Conservation (phyloP, 2,113 vertebrate species). For the Zosterops hypoxanthus region DNA sequence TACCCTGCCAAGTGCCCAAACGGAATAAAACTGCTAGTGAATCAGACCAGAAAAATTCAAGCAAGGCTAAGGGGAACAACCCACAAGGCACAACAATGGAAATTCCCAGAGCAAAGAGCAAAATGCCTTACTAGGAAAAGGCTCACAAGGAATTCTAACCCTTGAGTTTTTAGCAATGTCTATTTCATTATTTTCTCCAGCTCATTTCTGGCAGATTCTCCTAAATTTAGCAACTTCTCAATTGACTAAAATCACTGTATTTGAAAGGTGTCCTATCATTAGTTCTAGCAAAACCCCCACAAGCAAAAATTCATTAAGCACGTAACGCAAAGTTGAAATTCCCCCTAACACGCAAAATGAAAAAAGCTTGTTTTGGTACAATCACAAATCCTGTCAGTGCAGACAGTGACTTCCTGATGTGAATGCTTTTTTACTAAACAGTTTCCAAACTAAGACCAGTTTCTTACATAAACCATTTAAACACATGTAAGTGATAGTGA, state of each 20-base stretch:
- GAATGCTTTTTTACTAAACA: background rate
- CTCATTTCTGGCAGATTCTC: background rate
- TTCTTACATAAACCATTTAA: background rate
- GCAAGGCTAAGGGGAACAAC: background rate
- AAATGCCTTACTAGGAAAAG: constrained; percentile 11
- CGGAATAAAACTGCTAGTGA: background rate
- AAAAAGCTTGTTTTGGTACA: background rate
- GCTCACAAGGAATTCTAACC: background rate
- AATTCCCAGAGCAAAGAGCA: background rate
- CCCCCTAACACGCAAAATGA: background rate
- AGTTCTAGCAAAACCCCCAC: background rate
- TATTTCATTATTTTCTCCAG: background rate
- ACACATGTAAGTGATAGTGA: background rate
- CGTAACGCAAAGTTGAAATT: background rate
- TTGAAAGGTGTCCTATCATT: background rate
- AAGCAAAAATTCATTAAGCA: background rate
- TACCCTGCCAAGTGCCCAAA: background rate
- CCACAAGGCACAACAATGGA: background rate
- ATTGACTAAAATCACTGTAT: background rate
- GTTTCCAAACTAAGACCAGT: background rate
- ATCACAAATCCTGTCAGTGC: background rate
- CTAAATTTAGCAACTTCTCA: background rate
- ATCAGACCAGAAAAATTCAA: constrained; percentile 16
- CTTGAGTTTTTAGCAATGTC: background rate
- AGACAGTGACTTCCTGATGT: background rate